phyloP scores from a whole-genome alignment of 2,888 invertebrate genomes.

The Apotomis capreana region DNA sequence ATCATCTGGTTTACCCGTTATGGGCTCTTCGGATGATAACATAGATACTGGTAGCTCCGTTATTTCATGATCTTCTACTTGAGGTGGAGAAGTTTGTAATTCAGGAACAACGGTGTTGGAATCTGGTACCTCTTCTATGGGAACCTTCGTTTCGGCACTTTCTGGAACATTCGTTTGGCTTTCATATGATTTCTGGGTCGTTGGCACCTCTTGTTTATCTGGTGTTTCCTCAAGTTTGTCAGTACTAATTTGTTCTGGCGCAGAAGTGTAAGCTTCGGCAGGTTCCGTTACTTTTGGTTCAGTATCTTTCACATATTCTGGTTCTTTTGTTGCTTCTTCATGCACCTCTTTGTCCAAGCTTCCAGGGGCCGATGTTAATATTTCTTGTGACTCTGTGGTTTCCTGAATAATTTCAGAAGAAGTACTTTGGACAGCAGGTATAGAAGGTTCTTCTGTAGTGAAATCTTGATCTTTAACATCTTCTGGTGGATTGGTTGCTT shows the following conservation, averaged over 20 bases:
- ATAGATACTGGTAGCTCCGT: conserved; percentile 20
- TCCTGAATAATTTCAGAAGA: conserved; percentile 13
- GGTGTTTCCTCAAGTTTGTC: conserved; percentile 16
- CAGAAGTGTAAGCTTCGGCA: conserved; percentile 31
- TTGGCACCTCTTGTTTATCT: neutral
- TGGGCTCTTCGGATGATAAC: conserved; percentile 26
- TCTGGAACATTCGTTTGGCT: conserved; percentile 11
- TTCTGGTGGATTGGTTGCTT: neutral
- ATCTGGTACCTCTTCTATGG: neutral
- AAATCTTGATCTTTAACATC: conserved; percentile 20
- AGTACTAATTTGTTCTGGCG: conserved; percentile 28
- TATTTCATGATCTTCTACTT: conserved; percentile 29
- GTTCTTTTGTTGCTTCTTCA: conserved; percentile 33
- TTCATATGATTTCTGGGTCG: conserved; percentile 22
- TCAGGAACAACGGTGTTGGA: conserved; percentile 7
- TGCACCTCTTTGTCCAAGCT: conserved; percentile 26
- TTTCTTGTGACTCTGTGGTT: conserved; percentile 19
- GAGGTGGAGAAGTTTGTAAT: conserved; percentile 20
- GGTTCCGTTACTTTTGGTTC: conserved; percentile 40
- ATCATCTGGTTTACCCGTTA: conserved; percentile 30
- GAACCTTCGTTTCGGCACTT: neutral
- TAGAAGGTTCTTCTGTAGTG: conserved; percentile 7
- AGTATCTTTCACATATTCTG: conserved; percentile 24
- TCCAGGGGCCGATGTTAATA: conserved; percentile 15
- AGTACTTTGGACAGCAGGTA: neutral